Evolutionary conservation across 1,140 invertebrate genomes (phyloP), one percentile per base, ranked within the genome.

Genomic region (Gerris buenoi): DNA sequence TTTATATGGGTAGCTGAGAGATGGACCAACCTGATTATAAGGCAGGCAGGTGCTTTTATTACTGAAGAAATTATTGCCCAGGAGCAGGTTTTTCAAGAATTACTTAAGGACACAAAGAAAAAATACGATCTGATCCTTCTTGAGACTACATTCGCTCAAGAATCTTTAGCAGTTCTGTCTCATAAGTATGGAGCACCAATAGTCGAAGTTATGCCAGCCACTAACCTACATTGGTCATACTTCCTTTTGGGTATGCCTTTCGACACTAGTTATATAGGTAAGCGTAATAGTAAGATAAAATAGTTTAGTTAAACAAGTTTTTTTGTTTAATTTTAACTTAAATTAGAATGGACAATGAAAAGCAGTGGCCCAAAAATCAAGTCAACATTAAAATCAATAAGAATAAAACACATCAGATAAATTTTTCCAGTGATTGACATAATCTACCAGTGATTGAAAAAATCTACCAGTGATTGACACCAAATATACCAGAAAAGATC

Each of bases 41-140:
- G 33, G 18, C 18, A 5, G 5, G 18, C 18, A 5, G 33, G 33
- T 10, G 33, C 5, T 5, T n/a, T n/a, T n/a, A 46, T 46, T 18
- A 46, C 5, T 46, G 33, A 46, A 18, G 18, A 10, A 46, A 46
- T 46, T 18, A 10, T 46, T 5, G 33, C 33, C 18, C 5, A 46
- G 5, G 18, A 18, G 5, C 5, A 46, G 33, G 33, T 46, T 5
- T n/a, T n/a, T n/a, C 33, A 46, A 18, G 33, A 46, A 5, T 18
- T 65, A 26, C 5, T 46, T 46, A 46, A 46, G 18, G 33, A 46
- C 33, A 46, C 67, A 22, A 65, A 60, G 14, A 63, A 67, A 57
- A 71, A 72, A 46, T 74, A 71, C 28, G 75, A 76, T 67, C 64
- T 72, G 22, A 71, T 74, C 29, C 65, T 75, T n/a, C 58, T 74